Evolutionary conservation across 2,888 invertebrate species (phyloP).

Genomic region (Imbricaverruca yamaguchii): DNA sequence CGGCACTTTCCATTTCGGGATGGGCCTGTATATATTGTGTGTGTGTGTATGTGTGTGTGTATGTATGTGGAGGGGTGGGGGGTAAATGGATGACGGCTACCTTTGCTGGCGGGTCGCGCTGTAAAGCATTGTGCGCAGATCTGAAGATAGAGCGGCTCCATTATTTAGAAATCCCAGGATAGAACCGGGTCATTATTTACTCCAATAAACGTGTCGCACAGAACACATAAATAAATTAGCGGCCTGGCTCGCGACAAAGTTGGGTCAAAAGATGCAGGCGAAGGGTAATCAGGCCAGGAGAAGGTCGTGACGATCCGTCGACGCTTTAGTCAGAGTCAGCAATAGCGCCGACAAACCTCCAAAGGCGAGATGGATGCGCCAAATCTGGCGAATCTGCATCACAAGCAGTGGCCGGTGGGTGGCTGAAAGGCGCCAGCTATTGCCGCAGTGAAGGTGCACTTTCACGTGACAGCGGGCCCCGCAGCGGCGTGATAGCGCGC

Average conservation of each 20-base stretch:
- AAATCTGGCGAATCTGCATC: background rate
- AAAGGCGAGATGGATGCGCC: background rate
- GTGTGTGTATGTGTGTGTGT: too few relatives aligned
- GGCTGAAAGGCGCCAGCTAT: background rate
- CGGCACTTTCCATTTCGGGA: background rate
- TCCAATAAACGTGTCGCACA: conserved; percentile 15
- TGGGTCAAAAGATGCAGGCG: background rate
- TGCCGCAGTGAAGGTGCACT: too few relatives aligned
- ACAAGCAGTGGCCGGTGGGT: background rate
- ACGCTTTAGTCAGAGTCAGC: background rate
- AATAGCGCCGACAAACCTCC: background rate
- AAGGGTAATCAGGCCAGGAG: background rate
- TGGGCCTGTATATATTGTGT: background rate
- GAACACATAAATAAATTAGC: conserved; percentile 18
- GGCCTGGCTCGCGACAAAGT: background rate
- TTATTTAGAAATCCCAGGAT: background rate
- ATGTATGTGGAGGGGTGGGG: background rate
- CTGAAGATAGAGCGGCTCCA: background rate
- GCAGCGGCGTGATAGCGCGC: too few relatives aligned
- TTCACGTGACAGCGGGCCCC: too few relatives aligned
- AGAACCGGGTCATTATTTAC: conserved; percentile 4
- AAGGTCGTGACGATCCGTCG: background rate
- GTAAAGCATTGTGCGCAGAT: background rate
- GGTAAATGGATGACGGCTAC: conserved; percentile 6
- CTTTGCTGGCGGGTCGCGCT: background rate